Base-by-base conservation (phyloP, 2,113 vertebrate genomes). In the Gobio gobio region DNA sequence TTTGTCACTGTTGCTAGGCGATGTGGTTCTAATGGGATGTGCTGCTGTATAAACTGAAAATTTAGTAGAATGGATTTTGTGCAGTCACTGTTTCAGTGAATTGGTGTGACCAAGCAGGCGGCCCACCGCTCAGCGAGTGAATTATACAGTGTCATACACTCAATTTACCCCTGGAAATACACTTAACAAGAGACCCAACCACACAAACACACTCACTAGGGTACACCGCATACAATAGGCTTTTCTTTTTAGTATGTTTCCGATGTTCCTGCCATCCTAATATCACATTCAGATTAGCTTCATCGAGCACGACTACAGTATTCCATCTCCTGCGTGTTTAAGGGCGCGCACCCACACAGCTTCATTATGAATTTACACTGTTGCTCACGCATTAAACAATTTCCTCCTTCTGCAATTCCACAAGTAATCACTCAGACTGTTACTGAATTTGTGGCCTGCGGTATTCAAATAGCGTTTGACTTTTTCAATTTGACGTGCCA, bases 141-240 rank as follows among this genome's bases (percentile, higher is more conserved):
- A 94, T 94, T 94, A 94, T 94, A 94, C 33, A 90, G 91, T 93
- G 92, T 93, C 92, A 92, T 92, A 94, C 93, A 94, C 90, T 93
- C 93, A 92, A 94, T 95, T 94, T 94, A 93, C 86, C 88, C 91
- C 89, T 86, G 91, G 90, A 92, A 93, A 93, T 90, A 91, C 93
- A 92, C 91, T 94, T 93, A 94, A 88, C 63, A 79, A 90, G 88
- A 88, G 18, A 56, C 72, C 56, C 20, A 66, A 51, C 29, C 79
- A 68, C 58, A 82, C 47, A 63, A 56, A 74, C 83, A 76, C 85
- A 78, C 86, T 77, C 85, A 4, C 68, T n/a, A 43, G 68, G 20
- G 68, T 72, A 85, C 54, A 54, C 85, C 86, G 89, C 81, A 89
- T 70, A 82, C 47, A 54, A 84, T n/a, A 72, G 36, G 68, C 36